Evolutionary conservation across 2,888 invertebrate genomes (phyloP).

Genomic region (Drosophila quasianomalipes): DNA sequence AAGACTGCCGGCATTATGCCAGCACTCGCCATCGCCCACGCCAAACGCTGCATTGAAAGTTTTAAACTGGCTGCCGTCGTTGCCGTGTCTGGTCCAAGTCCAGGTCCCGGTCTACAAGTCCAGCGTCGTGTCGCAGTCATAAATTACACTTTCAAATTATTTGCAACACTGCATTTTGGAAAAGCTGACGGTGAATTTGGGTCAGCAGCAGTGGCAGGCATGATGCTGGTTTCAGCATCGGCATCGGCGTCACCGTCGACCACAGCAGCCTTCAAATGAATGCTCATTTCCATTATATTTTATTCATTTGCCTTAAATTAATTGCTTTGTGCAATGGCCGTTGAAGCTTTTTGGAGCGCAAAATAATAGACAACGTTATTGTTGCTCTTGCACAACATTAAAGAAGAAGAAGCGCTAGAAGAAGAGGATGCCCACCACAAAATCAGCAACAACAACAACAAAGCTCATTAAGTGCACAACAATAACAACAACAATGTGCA

Average conservation of each 20-base stretch:
- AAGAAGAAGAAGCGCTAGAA: conserved; percentile 15
- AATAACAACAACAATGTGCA: conserved; percentile 27
- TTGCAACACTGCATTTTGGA: conserved; percentile 63
- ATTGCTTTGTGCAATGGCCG: conserved; percentile 59
- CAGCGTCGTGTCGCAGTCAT: conserved; percentile 61
- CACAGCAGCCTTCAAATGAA: conserved; percentile 57
- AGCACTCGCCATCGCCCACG: conserved; percentile 37
- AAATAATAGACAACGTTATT: conserved; percentile 36
- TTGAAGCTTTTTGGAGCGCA: conserved; percentile 62
- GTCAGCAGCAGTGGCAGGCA: conserved; percentile 42
- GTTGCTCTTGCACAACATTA: conserved; percentile 46
- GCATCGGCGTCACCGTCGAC: conserved; percentile 19
- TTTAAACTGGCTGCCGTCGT: conserved; percentile 37
- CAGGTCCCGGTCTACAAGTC: conserved; percentile 45
- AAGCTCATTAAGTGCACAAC: conserved; percentile 45
- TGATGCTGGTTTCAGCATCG: conserved; percentile 1
- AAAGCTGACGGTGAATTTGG: conserved; percentile 60
- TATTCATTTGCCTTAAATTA: conserved; percentile 65
- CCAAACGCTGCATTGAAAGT: conserved; percentile 43
- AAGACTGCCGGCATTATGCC: conserved; percentile 18
- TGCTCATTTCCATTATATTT: conserved; percentile 63
- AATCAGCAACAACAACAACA: conserved; percentile 21
- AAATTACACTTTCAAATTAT: conserved; percentile 72
- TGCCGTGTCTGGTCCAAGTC: conserved; percentile 30
- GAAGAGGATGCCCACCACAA: conserved; percentile 40